Evolutionary conservation across 2,888 invertebrate species (phyloP), one percentile per base, ranked within the genome.

Genomic region (Drosophila mimica): DNA sequence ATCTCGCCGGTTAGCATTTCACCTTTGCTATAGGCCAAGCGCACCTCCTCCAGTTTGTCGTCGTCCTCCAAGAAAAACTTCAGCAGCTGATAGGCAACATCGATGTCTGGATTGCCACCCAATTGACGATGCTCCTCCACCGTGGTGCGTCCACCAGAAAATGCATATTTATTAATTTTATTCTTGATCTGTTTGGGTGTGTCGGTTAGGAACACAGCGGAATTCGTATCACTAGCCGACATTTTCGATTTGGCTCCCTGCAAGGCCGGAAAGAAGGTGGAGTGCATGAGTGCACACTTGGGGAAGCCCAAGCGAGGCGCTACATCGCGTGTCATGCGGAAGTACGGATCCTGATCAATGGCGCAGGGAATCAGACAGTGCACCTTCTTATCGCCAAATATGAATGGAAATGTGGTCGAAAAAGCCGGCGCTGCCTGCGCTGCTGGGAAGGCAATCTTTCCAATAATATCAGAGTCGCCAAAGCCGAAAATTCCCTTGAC

Each of bases 271-370:
- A 98, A 96, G 95, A 99, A 99, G 70, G 95, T 94, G 20, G 98
- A 96, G 92, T 98, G 98, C 36, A 98, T 92, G 51, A 98, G 93
- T 6, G 99, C 95, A 63, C 99, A 98, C 93, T 99, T 98, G 20
- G 96, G 95, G 93, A 95, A 94, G 84, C 98, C 97, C 17, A 99
- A 94, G 15, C 96, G 95, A 0, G 99, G 98, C 0, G 99, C 98
- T n/a, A 99, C 99, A 94, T 99, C 99, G 62, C 99, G 95, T 0
- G 98, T 97, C 99, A 99, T 99, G 38, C 99, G 95, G 94, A 99
- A 99, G 93, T 99, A 99, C 0, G 99, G 99, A 94, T 99, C 99
- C 95, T 99, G 99, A 94, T 99, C 99, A 81, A 99, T 99, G 11
- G 99, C 99, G 94, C 99, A 99, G 0, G 99, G 99, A 76, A 99